Conservation (phyloP, 2,888 invertebrate species). For the Hemithea aestivaria region DNA sequence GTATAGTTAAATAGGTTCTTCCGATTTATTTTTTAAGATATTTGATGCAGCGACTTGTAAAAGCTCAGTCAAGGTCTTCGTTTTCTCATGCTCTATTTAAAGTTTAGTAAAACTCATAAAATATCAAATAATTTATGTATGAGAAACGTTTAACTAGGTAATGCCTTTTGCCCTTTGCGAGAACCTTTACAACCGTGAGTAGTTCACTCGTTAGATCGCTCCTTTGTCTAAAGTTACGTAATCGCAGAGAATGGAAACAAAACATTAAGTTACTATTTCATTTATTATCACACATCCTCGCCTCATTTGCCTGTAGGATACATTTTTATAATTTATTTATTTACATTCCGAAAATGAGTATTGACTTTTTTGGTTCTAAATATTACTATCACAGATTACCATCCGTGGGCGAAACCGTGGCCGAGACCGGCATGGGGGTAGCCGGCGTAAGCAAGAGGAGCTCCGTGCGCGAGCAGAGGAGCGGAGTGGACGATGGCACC, state of each 20-base stretch:
- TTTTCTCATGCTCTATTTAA: too few species aligned
- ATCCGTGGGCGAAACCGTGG: constrained; percentile 52
- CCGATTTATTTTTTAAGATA: too few species aligned
- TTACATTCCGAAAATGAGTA: constrained; percentile 69
- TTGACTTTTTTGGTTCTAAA: constrained; percentile 65
- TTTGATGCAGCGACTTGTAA: too few species aligned
- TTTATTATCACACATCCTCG: constrained; percentile 77
- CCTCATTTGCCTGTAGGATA: constrained; percentile 56
- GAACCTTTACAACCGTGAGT: too few species aligned
- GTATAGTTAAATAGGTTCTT: too few species aligned
- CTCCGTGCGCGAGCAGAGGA: constrained; percentile 30
- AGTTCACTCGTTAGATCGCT: not conserved
- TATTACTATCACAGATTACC: constrained; percentile 70
- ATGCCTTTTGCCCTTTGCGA: too few species aligned
- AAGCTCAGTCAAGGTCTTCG: too few species aligned
- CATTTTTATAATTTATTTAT: constrained; percentile 59
- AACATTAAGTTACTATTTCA: constrained; percentile 50
- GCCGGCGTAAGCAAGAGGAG: constrained; percentile 29
- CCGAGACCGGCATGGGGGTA: constrained; percentile 32
- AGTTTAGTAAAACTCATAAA: too few species aligned
- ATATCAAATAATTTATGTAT: too few species aligned
- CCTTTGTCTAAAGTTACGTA: not conserved
- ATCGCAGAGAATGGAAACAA: constrained; percentile 3
- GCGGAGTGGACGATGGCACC: constrained; percentile 46
- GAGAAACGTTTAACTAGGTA: too few species aligned